Evolutionary conservation across 2,113 vertebrate species (phyloP).

Genomic region (Fulmarus glacialis): DNA sequence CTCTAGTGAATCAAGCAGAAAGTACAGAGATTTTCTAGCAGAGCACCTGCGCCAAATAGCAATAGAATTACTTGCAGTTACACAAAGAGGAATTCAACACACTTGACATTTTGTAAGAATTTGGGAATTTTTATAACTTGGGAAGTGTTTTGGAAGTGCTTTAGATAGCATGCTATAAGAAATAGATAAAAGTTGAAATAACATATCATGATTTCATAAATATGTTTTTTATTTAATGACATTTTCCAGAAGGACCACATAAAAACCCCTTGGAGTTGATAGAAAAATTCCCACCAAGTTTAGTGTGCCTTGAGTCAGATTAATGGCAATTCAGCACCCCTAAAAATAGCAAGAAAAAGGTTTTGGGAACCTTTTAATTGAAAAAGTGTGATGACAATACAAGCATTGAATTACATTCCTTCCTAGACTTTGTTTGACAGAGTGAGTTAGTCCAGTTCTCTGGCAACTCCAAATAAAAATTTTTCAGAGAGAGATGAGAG

Average conservation of each 20-base stretch:
- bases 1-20: background rate
- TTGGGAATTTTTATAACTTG: background rate
- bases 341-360: background rate
- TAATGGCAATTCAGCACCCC: background rate
- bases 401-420: background rate
- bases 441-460: constrained; percentile 8
- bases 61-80: background rate
- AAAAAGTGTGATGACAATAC: background rate
- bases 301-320: background rate
- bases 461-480: background rate
- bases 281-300: background rate
- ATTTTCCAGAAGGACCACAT: background rate
- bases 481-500: constrained; percentile 16
- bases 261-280: background rate
- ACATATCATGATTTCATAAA: background rate
- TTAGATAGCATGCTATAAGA: background rate
- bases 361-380: background rate
- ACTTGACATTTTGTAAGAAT: background rate
- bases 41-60: background rate
- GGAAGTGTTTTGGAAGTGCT: background rate
- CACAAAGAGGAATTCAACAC: background rate
- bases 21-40: background rate
- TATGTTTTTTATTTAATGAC: background rate
- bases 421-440: background rate
- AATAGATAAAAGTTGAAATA: background rate